phyloP scores from a whole-genome alignment of 2,113 vertebrate genomes.

The Phaethon lepturus region DNA sequence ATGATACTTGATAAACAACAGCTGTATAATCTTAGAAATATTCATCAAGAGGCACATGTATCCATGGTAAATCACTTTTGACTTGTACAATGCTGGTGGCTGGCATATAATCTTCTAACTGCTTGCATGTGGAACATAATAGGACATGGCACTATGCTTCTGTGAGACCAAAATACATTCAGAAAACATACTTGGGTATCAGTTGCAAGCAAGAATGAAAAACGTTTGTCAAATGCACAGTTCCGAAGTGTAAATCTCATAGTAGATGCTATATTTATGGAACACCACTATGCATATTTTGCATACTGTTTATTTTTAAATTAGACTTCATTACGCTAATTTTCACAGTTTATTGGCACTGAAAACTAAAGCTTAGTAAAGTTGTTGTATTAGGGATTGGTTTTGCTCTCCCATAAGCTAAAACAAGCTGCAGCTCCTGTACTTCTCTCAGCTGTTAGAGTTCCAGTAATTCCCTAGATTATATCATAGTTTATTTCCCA shows the following conservation, averaged over 20 bases:
- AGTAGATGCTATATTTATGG: background rate
- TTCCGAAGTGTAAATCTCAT: background rate
- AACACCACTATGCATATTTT: background rate
- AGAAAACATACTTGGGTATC: constrained; percentile 12
- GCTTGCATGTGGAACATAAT: constrained; percentile 12
- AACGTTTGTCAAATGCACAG: background rate
- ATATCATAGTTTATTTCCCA: background rate
- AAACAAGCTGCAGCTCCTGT: background rate
- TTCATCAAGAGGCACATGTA: constrained; percentile 60
- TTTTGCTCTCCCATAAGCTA: background rate
- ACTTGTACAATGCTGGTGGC: constrained; percentile 20
- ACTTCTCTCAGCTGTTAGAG: background rate
- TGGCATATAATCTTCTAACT: constrained; percentile 41
- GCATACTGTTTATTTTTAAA: constrained; percentile 21
- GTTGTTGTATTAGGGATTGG: background rate
- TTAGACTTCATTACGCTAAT: background rate
- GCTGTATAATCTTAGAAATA: constrained; percentile 67
- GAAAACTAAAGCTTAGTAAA: background rate
- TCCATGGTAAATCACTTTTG: constrained; percentile 60
- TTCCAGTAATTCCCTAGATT: background rate
- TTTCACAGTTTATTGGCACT: constrained; percentile 21
- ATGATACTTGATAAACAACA: constrained; percentile 68
- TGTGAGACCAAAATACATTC: constrained; percentile 42
- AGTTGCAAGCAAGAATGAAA: constrained; percentile 30
- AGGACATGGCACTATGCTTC: constrained; percentile 6